phyloP scores from a whole-genome alignment of 2,888 invertebrate species.

The Nemapogon koenigi region DNA sequence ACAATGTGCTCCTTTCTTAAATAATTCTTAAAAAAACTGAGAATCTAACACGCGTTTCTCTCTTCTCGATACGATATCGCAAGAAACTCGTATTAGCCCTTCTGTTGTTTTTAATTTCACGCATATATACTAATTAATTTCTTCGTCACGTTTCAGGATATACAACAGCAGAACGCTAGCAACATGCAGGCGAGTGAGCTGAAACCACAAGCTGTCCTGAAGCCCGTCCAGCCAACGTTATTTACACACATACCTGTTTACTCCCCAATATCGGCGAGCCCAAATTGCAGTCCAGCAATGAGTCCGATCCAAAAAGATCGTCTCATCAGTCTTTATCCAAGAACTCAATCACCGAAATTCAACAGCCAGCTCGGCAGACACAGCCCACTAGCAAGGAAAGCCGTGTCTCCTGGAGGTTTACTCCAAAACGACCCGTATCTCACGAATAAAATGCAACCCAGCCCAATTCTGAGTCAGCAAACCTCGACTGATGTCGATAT shows the following conservation, averaged over 20 bases:
- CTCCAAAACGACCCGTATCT: constrained; percentile 47
- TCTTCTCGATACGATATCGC: no score
- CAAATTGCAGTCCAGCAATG: constrained; percentile 41
- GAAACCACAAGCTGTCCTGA: no score
- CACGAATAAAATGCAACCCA: constrained; percentile 45
- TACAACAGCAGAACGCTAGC: no score
- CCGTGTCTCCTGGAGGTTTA: constrained; percentile 33
- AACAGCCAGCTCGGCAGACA: constrained; percentile 39
- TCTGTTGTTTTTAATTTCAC: no score
- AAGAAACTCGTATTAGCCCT: no score
- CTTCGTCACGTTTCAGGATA: constrained; percentile 4
- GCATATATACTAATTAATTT: no score
- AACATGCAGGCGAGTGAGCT: no score
- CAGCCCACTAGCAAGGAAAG: constrained; percentile 34
- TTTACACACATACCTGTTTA: no score
- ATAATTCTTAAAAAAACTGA: no score
- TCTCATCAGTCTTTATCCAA: constrained; percentile 41
- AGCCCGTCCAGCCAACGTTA: no score
- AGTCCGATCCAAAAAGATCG: constrained; percentile 43
- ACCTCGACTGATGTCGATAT: constrained; percentile 32
- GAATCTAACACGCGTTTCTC: no score
- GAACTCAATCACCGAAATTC: constrained; percentile 41
- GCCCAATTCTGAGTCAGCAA: constrained; percentile 33
- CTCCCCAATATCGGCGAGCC: constrained; percentile 37
- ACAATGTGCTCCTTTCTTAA: no score